Conservation (phyloP, 1,140 invertebrate genomes). For the Drosophila rufa region DNA sequence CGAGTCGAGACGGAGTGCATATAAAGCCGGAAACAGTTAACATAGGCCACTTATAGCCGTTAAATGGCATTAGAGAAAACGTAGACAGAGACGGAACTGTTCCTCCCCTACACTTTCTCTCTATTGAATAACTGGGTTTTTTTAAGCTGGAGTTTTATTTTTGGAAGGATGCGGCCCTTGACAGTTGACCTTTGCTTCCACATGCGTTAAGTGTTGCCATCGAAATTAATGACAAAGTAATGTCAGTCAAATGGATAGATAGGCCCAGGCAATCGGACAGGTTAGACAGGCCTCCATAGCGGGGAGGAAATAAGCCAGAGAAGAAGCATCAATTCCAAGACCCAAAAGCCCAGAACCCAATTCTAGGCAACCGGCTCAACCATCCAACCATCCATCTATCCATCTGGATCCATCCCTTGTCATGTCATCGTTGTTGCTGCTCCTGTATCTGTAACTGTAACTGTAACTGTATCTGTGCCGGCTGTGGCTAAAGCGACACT, state of each 20-base stretch:
- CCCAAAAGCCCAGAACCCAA: constrained; percentile 41
- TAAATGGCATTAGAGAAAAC: constrained; percentile 68
- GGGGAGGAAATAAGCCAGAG: constrained; percentile 26
- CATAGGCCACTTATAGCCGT: constrained; percentile 71
- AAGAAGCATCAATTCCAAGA: constrained; percentile 60
- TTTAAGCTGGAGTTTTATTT: constrained; percentile 45
- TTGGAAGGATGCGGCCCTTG: constrained; percentile 51
- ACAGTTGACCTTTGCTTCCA: constrained; percentile 65
- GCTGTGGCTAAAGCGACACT: constrained; percentile 42
- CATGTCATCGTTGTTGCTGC: constrained; percentile 63
- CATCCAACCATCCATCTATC: constrained; percentile 34
- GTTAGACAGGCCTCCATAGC: constrained; percentile 29
- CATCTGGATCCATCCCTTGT: constrained; percentile 71
- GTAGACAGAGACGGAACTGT: constrained; percentile 10
- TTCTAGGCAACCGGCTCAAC: constrained; percentile 30
- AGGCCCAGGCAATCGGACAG: constrained; percentile 52
- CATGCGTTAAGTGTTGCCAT: constrained; percentile 68
- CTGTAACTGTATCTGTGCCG: neutral
- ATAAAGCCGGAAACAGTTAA: constrained; percentile 77
- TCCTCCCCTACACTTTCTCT: neutral
- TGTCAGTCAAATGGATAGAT: constrained; percentile 83
- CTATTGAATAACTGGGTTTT: constrained; percentile 37
- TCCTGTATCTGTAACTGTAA: constrained; percentile 19
- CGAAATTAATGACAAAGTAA: constrained; percentile 83
- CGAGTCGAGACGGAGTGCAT: constrained; percentile 39